Conservation (phyloP, 2,888 invertebrate species). For the Theodoxus fluviatilis region DNA sequence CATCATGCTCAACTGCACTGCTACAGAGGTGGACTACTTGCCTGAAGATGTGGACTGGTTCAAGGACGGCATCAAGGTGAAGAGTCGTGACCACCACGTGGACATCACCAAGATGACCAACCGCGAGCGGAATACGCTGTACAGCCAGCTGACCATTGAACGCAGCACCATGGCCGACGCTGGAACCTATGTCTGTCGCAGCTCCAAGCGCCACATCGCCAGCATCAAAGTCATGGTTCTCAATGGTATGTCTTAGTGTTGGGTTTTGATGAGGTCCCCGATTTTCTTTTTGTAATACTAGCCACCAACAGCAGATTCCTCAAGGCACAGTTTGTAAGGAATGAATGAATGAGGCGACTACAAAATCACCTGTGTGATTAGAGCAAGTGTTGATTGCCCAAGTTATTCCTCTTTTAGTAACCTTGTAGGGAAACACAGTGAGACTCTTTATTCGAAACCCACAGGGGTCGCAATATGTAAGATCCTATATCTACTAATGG, state of each 20-base stretch:
- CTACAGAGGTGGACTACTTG: slow-evolving; percentile 39
- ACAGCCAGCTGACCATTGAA: slow-evolving; percentile 42
- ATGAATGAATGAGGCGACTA: too few species aligned
- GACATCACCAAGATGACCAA: slow-evolving; percentile 37
- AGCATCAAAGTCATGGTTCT: slow-evolving; percentile 47
- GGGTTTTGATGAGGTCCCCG: too few species aligned
- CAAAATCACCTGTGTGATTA: too few species aligned
- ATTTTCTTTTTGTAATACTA: too few species aligned
- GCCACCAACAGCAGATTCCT: too few species aligned
- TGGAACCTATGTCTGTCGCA: slow-evolving; percentile 50
- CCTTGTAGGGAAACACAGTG: too few species aligned
- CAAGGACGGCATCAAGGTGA: slow-evolving; percentile 42
- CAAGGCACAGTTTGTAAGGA: too few species aligned
- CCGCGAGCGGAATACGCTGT: slow-evolving; percentile 38
- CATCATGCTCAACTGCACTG: slow-evolving; percentile 42
- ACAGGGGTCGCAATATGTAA: too few species aligned
- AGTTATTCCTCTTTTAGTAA: too few species aligned
- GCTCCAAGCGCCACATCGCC: slow-evolving; percentile 43
- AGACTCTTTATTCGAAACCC: too few species aligned
- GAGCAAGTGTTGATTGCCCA: too few species aligned
- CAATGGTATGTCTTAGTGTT: slow-evolving; percentile 54
- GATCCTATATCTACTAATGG: too few species aligned
- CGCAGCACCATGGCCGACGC: slow-evolving; percentile 43
- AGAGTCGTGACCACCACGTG: slow-evolving; percentile 34
- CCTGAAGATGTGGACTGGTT: slow-evolving; percentile 48